These are phyloP conservation scores for Pyrrhia umbra DNA, from an alignment of 2,888 invertebrate genomes.

Conservation along the genomic window DNA sequence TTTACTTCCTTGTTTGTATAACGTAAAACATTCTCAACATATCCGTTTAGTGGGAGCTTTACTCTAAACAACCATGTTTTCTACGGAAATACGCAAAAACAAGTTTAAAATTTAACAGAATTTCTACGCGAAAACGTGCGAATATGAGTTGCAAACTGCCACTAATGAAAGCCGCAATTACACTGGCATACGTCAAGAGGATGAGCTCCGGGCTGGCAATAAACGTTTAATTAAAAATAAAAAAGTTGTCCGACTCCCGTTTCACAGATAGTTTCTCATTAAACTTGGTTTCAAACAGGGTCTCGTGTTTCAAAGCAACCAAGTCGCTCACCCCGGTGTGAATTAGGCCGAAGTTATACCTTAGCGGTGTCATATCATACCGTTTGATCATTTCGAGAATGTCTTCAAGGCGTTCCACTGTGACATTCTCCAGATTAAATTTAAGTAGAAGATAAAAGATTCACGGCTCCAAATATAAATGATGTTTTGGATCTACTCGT, in stretches of 20 bases:
- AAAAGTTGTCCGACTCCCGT: conserved; percentile 64
- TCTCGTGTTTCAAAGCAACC: conserved; percentile 73
- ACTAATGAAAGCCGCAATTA: conserved; percentile 77
- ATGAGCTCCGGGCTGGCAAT: conserved; percentile 58
- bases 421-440: conserved; percentile 69
- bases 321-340: conserved; percentile 64
- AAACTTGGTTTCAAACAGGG: conserved; percentile 63
- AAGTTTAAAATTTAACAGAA: conserved; percentile 56
- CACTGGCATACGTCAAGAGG: conserved; percentile 67
- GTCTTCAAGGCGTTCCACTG: conserved; percentile 60
- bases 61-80: conserved; percentile 38
- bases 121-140: conserved; percentile 65
- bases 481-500: conserved; percentile 33
- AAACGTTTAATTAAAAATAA: conserved; percentile 76
- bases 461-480: conserved; percentile 51
- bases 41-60: conserved; percentile 34
- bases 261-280: conserved; percentile 76
- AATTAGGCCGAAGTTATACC: conserved; percentile 66
- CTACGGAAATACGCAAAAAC: conserved; percentile 51
- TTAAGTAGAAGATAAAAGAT: conserved; percentile 70
- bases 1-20: conserved; percentile 18
- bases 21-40: conserved; percentile 27
- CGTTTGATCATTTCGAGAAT: conserved; percentile 75
- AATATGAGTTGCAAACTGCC: conserved; percentile 73
- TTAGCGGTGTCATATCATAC: conserved; percentile 71